Conservation (phyloP, 1,140 invertebrate genomes). For the Nasonia vitripennis region DNA sequence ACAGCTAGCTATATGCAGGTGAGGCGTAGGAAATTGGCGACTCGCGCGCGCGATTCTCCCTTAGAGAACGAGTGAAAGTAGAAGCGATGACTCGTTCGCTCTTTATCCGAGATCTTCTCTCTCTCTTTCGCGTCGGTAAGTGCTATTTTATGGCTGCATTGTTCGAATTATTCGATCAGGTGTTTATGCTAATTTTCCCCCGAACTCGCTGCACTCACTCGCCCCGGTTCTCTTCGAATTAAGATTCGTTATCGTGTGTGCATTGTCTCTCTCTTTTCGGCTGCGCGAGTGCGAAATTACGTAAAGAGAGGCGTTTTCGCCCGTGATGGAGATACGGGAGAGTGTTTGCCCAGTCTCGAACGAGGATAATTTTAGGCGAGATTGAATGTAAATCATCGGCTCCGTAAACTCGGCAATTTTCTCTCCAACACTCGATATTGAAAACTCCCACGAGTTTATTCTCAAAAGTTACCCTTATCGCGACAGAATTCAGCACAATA, state of each 20-base stretch:
- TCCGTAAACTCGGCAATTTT: neutral
- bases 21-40: conserved; percentile 33
- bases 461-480: neutral
- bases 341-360: neutral
- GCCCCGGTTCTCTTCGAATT: neutral
- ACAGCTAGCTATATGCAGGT: too few species aligned
- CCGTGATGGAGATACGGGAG: neutral
- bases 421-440: neutral
- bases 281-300: neutral
- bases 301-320: conserved; percentile 14
- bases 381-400: conserved; percentile 32
- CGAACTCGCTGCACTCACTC: neutral
- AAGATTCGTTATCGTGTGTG: neutral
- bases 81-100: conserved; percentile 2
- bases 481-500: neutral
- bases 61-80: conserved; percentile 2
- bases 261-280: neutral
- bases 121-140: neutral
- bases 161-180: conserved; percentile 34
- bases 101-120: conserved; percentile 29
- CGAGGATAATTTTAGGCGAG: neutral
- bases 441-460: too few species aligned
- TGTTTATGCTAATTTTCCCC: conserved; percentile 18
- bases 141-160: conserved; percentile 42
- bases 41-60: conserved; percentile 29